Evolutionary conservation across 2,113 vertebrate genomes (phyloP).

Genomic region (Anser cygnoides): DNA sequence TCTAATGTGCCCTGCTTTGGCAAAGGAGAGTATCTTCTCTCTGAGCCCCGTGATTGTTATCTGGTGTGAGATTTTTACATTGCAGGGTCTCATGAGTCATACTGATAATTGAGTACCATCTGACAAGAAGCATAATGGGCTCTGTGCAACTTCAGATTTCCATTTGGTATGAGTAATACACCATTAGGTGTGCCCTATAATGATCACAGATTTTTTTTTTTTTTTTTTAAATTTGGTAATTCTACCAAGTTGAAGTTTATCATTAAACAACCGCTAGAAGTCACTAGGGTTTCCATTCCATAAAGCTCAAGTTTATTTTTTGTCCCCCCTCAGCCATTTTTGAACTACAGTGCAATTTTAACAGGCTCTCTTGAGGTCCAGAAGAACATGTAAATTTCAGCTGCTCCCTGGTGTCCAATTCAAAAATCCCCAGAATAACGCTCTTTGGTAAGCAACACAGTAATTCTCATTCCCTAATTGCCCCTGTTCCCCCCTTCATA

Average conservation of each 20-base stretch:
- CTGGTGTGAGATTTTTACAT: background rate
- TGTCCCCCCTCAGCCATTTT: background rate
- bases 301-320: conserved; percentile 32
- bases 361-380: conserved; percentile 49
- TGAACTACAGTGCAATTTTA: conserved; percentile 44
- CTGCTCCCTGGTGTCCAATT: background rate
- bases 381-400: conserved; percentile 32
- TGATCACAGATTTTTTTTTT: background rate
- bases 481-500: background rate
- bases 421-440: conserved; percentile 16
- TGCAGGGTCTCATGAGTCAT: background rate
- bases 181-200: background rate
- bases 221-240: background rate
- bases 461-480: conserved; percentile 15
- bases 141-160: background rate
- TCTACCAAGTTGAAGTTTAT: background rate
- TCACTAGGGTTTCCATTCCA: conserved; percentile 29
- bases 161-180: background rate
- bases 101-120: background rate
- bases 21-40: background rate
- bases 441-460: background rate
- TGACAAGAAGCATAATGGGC: background rate
- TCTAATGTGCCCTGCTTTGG: background rate
- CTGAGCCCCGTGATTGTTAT: background rate
- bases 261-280: background rate